These are phyloP conservation scores for Glaucidium brasilianum DNA, from an alignment of 2,113 vertebrate species.

Conservation along the genomic window DNA sequence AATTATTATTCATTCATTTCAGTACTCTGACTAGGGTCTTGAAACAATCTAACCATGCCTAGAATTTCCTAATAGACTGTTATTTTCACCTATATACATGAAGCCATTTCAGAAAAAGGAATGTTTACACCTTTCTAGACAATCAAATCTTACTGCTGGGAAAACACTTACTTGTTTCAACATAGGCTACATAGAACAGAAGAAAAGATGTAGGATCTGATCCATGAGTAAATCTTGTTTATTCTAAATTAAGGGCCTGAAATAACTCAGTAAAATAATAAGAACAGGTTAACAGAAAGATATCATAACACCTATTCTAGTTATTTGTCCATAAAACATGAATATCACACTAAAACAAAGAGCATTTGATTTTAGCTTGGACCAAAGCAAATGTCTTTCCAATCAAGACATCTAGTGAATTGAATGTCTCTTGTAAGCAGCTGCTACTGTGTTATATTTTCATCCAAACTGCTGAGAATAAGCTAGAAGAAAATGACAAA, in stretches of 20 bases:
- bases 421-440: conserved; percentile 58
- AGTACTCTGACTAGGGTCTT: neutral
- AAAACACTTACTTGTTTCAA: conserved; percentile 6
- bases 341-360: conserved; percentile 32
- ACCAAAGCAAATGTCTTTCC: conserved; percentile 46
- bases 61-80: conserved; percentile 10
- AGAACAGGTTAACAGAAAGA: neutral
- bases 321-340: neutral
- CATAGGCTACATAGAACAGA: neutral
- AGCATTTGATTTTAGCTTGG: conserved; percentile 36
- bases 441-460: conserved; percentile 66
- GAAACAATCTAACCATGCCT: conserved; percentile 34
- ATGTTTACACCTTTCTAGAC: conserved; percentile 39
- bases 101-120: conserved; percentile 22
- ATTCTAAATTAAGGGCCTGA: conserved; percentile 3
- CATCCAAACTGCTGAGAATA: conserved; percentile 65
- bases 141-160: conserved; percentile 18
- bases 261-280: neutral
- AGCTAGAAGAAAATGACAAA: conserved; percentile 69
- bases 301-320: neutral
- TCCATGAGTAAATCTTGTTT: neutral
- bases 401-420: conserved; percentile 59
- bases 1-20: conserved; percentile 36
- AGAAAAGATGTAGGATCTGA: neutral
- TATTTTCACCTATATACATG: conserved; percentile 41